Evolutionary conservation across 2,888 invertebrate genomes (phyloP), one percentile per base, ranked within the genome.

Genomic region (Ypsolopha scabrella): DNA sequence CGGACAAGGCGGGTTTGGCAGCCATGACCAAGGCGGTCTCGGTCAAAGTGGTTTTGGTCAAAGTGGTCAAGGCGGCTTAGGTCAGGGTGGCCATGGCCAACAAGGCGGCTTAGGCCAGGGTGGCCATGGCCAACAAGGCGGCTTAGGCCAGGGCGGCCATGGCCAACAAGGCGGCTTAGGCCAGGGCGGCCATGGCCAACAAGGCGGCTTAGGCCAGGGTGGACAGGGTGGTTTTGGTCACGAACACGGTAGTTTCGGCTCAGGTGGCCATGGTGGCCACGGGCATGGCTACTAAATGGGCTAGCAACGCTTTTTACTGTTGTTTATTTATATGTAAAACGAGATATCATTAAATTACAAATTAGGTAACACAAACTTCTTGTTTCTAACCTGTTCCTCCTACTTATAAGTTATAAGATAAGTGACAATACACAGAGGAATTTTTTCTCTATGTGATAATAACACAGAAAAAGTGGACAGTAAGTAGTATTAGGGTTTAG

Each of bases 21-120:
- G 46, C 13, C 34, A 33, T 11, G 37, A 37, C 48, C 13, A 48
- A 10, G 50, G 55, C 1, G 50, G 50, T 7, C 44, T 52, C 10
- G 54, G 55, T 1, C 55, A 58, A n/a, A 53, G 56, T 24, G 56
- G 58, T 2, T 54, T 55, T 9, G 56, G 58, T 7, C 47, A 41
- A 10, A 24, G 24, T 24, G 24, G 24, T 24, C 24, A 24, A 3
- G 24, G 24, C 24, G 24, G 24, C 4, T 24, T 24, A 36, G 8
- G 10, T 0, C 44, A 51, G 38, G 38, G 35, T 36, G 46, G 52
- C 6, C 34, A 14, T 9, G 52, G 48, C 0, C 48, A 46, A 7
- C 43, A 37, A 34, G 48, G 48, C 7, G 49, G 49, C 7, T 44
- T 44, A 6, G 43, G 43, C 13, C 36, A 41, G n/a, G 50, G 37